Conservation (phyloP, 2,113 vertebrate genomes). For the Mixornis gularis region DNA sequence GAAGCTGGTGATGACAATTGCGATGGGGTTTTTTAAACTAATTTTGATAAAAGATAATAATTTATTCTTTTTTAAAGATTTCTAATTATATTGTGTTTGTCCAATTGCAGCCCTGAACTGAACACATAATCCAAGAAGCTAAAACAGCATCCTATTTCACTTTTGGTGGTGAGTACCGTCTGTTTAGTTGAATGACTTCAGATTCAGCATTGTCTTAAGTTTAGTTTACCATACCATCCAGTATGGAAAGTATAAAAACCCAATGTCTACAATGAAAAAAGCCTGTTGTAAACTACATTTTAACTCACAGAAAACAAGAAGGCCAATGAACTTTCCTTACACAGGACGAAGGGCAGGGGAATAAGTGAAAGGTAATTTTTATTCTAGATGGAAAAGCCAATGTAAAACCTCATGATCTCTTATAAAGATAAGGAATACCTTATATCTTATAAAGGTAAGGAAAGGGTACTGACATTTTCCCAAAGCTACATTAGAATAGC, state of each 20-base stretch:
- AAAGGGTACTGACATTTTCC: neutral
- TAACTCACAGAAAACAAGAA: neutral
- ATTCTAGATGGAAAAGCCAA: neutral
- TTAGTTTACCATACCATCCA: neutral
- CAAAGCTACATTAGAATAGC: neutral
- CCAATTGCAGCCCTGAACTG: neutral
- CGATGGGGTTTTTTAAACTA: accelerated
- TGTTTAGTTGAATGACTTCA: neutral
- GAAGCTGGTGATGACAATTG: neutral
- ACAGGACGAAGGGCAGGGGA: accelerated
- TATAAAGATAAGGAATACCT: neutral
- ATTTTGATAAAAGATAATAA: neutral
- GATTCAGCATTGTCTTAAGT: neutral
- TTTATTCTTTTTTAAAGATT: accelerated
- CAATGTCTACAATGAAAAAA: neutral
- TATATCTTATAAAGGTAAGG: neutral
- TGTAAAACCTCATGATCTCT: neutral
- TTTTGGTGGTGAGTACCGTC: neutral
- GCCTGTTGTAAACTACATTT: neutral
- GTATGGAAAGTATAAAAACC: neutral
- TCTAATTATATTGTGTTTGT: neutral
- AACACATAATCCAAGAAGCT: neutral
- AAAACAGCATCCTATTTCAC: neutral
- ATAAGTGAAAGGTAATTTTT: neutral
- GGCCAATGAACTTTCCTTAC: neutral